These are phyloP conservation scores for Cheilinus undulatus DNA, from an alignment of 2,113 vertebrate genomes.

Conservation along the genomic window DNA sequence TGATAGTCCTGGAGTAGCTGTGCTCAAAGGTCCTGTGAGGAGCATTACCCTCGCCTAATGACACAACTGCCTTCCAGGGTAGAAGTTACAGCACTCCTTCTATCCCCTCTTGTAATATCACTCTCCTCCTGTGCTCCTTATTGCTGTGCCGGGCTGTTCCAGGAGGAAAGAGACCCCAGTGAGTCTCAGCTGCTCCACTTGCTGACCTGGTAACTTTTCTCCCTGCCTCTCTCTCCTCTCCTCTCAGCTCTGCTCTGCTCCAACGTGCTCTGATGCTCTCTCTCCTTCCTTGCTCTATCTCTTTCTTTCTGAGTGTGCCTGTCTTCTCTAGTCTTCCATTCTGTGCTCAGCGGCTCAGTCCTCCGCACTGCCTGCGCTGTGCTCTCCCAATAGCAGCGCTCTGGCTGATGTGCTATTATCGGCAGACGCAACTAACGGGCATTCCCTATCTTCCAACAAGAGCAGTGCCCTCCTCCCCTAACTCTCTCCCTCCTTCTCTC, in stretches of 20 bases:
- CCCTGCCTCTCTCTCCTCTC: slow-evolving; percentile 22
- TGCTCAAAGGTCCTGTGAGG: slow-evolving; percentile 51
- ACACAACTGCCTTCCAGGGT: slow-evolving; percentile 40
- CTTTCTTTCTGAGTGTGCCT: slow-evolving; percentile 33
- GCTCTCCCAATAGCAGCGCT: slow-evolving; percentile 73
- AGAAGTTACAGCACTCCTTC: slow-evolving; percentile 56
- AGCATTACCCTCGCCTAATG: slow-evolving; percentile 49
- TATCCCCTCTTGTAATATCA: slow-evolving; percentile 47
- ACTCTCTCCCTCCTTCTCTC: slow-evolving; percentile 53
- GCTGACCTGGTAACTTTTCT: slow-evolving; percentile 79
- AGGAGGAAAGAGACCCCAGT: slow-evolving; percentile 47
- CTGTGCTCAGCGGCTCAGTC: slow-evolving; percentile 66
- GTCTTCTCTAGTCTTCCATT: slow-evolving; percentile 65
- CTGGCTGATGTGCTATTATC: slow-evolving; percentile 84
- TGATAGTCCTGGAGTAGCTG: slow-evolving; percentile 58
- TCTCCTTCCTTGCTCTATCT: slow-evolving; percentile 12
- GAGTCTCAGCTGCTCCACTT: slow-evolving; percentile 82
- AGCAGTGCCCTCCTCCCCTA: slow-evolving; percentile 72
- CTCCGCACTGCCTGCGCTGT: slow-evolving; percentile 67
- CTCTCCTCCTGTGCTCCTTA: slow-evolving; percentile 46
- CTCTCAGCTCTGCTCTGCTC: slow-evolving; percentile 30
- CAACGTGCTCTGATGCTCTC: slow-evolving; percentile 41
- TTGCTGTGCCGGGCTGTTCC: slow-evolving; percentile 41
- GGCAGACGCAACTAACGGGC: slow-evolving; percentile 87
- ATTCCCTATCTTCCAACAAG: slow-evolving; percentile 85